These are phyloP conservation scores for Drosophila parvula DNA, from an alignment of 1,140 invertebrate genomes.

Conservation along the genomic window DNA sequence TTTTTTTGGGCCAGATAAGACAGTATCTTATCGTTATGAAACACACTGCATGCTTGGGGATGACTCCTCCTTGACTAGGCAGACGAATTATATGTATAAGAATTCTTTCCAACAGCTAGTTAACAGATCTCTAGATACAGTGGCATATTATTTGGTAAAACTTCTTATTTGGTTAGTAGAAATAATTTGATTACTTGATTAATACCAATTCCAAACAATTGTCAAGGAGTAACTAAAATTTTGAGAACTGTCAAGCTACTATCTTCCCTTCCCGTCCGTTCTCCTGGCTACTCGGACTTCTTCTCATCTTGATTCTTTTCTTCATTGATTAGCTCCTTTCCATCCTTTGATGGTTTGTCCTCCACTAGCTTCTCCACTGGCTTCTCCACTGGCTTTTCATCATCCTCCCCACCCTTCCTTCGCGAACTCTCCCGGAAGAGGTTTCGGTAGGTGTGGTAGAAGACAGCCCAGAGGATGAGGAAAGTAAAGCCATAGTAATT, in stretches of 20 bases:
- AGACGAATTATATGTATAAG: constrained; percentile 31
- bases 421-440: constrained; percentile 6
- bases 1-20: constrained; percentile 18
- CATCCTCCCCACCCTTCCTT: constrained; percentile 6
- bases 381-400: neutral
- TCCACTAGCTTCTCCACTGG: neutral
- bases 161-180: constrained; percentile 43
- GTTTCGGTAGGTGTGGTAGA: constrained; percentile 46
- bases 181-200: constrained; percentile 3
- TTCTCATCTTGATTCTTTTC: constrained; percentile 25
- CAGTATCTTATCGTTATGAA: constrained; percentile 28
- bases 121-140: constrained; percentile 44
- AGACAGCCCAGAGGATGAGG: constrained; percentile 86
- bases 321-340: neutral
- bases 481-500: constrained; percentile 88
- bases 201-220: constrained; percentile 23
- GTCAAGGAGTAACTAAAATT: constrained; percentile 38
- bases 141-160: constrained; percentile 48
- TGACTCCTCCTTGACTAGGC: constrained; percentile 49
- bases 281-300: constrained; percentile 24
- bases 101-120: constrained; percentile 32
- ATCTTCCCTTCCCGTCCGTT: too few relatives aligned
- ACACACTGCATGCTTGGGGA: constrained; percentile 24
- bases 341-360: constrained; percentile 3
- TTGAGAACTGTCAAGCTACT: constrained; percentile 2